Base-by-base conservation (phyloP, 2,113 vertebrate species). In the Chunga burmeisteri region DNA sequence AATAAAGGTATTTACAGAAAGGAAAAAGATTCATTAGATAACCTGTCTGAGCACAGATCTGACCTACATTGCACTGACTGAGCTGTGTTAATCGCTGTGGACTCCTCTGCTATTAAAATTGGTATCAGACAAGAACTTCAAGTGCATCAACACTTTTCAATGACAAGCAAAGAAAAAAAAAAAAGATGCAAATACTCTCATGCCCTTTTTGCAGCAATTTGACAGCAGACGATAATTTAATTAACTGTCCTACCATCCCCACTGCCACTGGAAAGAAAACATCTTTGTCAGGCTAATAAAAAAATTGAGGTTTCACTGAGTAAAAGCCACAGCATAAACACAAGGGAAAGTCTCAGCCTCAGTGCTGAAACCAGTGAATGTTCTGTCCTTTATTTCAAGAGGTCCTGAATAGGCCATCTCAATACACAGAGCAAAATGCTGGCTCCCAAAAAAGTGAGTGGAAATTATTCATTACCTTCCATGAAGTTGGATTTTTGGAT, bases 211-310 rank as follows among this genome's bases (percentile, higher is more conserved):
- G 20, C 56, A 93, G 68, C 47, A 96, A 81, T 86, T 81, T 95
- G 68, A 92, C 77, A 95, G 86, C 49, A 95, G 77, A 93, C 0
- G 10, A 84, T 95, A 96, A 97, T 87, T 92, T 77, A 91, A 66
- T 94, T 94, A 94, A 72, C 86, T 63, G 25, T 72, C 68, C 52
- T 92, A 81, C 34, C 59, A 81, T 47, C 25, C 44, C 36, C 26
- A 87, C 42, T 29, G 32, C 63, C 77, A 91, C 42, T 63, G 59
- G 55, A 94, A 88, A 92, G 22, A 91, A 95, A 91, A 91, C 3
- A n/a, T 78, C 65, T 61, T 59, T 86, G 42, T 88, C 67, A 94
- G 29, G 29, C 18, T 86, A 12, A 7, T 63, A 42, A 90, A 80
- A 81, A 46, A 59, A 74, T 2, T 7, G 38, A 75, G 9, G 11